Conservation (phyloP, 2,113 vertebrate species). For the Helogale parvula region DNA sequence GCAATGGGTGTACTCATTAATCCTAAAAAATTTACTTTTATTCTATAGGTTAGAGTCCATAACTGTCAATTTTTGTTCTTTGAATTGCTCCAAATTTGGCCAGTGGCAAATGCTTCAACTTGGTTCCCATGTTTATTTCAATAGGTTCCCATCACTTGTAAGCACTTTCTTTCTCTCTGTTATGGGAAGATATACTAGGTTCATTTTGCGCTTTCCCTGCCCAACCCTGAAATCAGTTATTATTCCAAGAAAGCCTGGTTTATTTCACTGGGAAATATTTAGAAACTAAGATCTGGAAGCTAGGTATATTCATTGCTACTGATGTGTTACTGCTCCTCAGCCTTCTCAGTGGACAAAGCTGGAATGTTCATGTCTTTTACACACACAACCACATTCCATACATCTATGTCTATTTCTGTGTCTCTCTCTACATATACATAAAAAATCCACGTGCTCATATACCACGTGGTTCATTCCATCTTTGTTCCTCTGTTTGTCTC, state of each 20-base stretch:
- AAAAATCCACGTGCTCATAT: neutral
- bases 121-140: neutral
- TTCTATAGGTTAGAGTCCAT: neutral
- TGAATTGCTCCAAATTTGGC: neutral
- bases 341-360: neutral
- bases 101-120: neutral
- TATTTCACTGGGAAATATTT: neutral
- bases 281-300: neutral
- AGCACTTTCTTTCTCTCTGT: neutral
- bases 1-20: neutral
- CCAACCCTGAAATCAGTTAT: neutral
- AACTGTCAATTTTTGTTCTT: neutral
- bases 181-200: neutral
- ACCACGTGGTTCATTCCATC: neutral
- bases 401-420: neutral
- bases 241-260: neutral
- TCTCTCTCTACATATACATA: neutral
- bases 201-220: neutral
- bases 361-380: neutral
- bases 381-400: neutral
- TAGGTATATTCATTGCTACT: neutral
- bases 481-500: neutral
- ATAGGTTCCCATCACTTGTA: neutral
- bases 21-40: neutral
- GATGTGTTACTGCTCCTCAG: neutral